A percentile compares a stretch with the other conserved stretches of the same genome.
phyloP scores from a whole-genome alignment of 2,113 vertebrate genomes.

The Rhabdomys dilectus region DNA sequence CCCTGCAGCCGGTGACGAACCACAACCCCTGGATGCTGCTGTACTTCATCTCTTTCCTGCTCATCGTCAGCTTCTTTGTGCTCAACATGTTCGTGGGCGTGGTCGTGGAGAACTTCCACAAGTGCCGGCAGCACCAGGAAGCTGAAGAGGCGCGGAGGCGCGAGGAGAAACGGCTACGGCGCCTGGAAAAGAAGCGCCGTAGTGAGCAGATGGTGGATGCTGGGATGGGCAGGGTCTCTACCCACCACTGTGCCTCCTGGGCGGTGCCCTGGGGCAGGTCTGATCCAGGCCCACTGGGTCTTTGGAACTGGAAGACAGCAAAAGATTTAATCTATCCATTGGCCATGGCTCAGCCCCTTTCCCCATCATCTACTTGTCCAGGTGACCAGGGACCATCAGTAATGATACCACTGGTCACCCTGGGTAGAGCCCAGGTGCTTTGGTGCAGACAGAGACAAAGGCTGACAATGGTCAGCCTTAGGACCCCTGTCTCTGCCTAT shows the following conservation, averaged over 20 bases:
- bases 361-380: not conserved
- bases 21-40: conserved; percentile 99
- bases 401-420: not conserved
- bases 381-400: not conserved
- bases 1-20: conserved; percentile 94
- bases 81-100: conserved; percentile 99
- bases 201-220: conserved; percentile 89
- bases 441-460: not conserved
- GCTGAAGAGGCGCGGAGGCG: conserved; percentile 96
- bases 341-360: not conserved
- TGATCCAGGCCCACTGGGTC: conserved; percentile 55
- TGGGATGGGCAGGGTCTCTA: conserved; percentile 57
- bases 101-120: conserved; percentile 99
- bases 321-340: rapidly evolving
- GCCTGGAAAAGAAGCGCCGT: conserved; percentile 97
- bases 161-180: conserved; percentile 94
- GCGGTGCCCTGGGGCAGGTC: not conserved
- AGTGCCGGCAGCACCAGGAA: conserved; percentile 98
- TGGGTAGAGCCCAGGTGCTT: not conserved
- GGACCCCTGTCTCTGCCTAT: not conserved
- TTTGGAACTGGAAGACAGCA: not conserved
- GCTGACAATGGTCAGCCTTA: not conserved
- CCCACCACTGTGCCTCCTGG: not conserved
- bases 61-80: conserved; percentile 99
- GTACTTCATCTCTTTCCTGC: conserved; percentile 99